Base-by-base conservation (phyloP, 2,888 invertebrate genomes). In the Ctenicera cuprea region DNA sequence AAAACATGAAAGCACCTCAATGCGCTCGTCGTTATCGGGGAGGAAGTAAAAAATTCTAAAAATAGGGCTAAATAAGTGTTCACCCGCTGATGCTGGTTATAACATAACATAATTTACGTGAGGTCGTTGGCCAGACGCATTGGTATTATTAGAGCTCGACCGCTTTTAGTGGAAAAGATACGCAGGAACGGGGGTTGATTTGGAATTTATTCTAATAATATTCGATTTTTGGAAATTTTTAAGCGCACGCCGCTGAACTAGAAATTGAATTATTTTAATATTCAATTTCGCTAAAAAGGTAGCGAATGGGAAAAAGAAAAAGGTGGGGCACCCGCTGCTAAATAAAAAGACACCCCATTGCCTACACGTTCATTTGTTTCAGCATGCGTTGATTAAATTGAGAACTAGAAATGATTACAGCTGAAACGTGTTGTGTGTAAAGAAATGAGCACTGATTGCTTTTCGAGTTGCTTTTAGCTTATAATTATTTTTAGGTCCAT, bases 71-170 rank as follows among this genome's bases (percentile, higher is more conserved):
- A 63, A 48, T 61, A 71, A 65, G 54, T 61, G 66, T 52, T 66
- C 59, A 66, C 66, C 72, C 66, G 72, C 66, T 54, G 72, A 66
- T 71, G 71, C 71, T 48, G 71, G 71, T 72, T 72, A 72, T 72
- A 72, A 66, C 71, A 59, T 71, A 71, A 66, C 72, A 72, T 70
- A 62, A 70, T 70, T 70, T 70, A 70, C 62, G 57, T 57, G 73
- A 68, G 73, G 68, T 73, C 73, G 64, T 73, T 68, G 73, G 63
- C 73, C 73, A 73, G 73, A 68, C 73, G 67, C 48, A 62, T 73
- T 26, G 64, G 26, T 72, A 71, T 72, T 72, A 73, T 71, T 71
- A 71, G 71, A 65, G 65, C 64, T 54, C 63, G 63, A 26, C 59
- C 43, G 62, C 59, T 54, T 63, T 67, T 59, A 38, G 26, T 33